Conservation (phyloP, 2,797 vertebrate species). For the Peromyscus attwateri region DNA sequence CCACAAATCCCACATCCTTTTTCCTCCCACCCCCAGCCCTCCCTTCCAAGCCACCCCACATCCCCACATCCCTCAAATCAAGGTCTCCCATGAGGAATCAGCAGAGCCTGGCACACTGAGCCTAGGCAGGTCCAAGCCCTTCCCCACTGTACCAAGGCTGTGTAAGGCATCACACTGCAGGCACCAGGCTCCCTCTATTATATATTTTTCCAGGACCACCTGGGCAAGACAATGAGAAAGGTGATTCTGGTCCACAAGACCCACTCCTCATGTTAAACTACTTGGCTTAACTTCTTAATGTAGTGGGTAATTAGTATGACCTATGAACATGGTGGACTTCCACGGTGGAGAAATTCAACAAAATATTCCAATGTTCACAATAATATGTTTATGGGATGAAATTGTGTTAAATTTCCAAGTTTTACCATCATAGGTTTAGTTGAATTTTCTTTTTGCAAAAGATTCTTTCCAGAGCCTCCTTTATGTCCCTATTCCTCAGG, state of each 20-base stretch:
- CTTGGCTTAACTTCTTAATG: neutral
- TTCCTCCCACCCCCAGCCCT: too few relatives aligned
- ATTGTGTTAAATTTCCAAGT: neutral
- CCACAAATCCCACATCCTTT: too few relatives aligned
- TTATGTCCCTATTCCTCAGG: slow-evolving; percentile 77
- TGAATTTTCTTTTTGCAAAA: neutral
- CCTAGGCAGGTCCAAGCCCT: too few relatives aligned
- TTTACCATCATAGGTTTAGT: neutral
- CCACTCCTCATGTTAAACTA: neutral
- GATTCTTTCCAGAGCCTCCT: slow-evolving; percentile 57
- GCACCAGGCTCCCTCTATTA: neutral
- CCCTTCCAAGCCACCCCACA: too few relatives aligned
- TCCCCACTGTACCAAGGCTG: too few relatives aligned
- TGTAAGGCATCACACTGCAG: too few relatives aligned
- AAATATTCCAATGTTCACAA: neutral
- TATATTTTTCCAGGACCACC: neutral
- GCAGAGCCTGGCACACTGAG: too few relatives aligned
- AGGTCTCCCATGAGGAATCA: too few relatives aligned
- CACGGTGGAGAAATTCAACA: neutral
- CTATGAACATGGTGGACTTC: neutral
- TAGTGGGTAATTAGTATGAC: neutral
- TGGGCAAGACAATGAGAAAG: neutral
- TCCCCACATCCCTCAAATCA: too few relatives aligned
- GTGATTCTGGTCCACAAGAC: neutral
- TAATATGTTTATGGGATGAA: neutral